Base-by-base conservation (phyloP, 1,140 invertebrate species). In the Piezodorus guildinii region DNA sequence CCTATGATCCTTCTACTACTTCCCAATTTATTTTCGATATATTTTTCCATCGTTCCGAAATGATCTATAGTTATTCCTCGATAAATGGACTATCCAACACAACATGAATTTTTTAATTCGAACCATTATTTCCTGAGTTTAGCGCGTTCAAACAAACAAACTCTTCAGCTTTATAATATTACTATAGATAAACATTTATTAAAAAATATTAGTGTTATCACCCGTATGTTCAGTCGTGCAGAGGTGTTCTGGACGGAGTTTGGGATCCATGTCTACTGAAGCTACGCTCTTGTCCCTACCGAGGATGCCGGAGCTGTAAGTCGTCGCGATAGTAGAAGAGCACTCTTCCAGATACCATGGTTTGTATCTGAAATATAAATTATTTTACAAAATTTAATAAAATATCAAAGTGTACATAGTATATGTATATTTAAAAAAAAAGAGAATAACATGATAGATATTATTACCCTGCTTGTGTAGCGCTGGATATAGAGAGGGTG, bases 271-370 rank as follows among this genome's bases (percentile, higher is more conserved):
- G 72, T 95, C 93, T n/a, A 93, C 91, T 0, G 92, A 94, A 16
- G 91, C 93, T 1, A 96, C 94, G 76, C 86, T 96, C 77, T 85
- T 97, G 74, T 91, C 97, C 74, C 85, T 91, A 61, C 91, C 91
- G 0, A 90, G 90, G 17, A 92, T 94, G 0, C 95, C 95, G 19
- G 91, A 95, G 70, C 91, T 95, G 74, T 97, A 98, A 0, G 96
- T 98, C 3, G 93, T 91, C 0, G 94, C 94, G 63, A 98, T 76
- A 4, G 94, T 97, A 5, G 94, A 97, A 2, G 94, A 93, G 72
- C 95, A 98, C 75, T 96, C 91, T 77, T 98, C 95, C 60, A 96
- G 79, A 74, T 99, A 99, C 96, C 96, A 99, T 0, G 96, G 96
- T 71, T 93, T 91, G 69, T 85, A 89, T 17, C 83, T 84, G 67